Evolutionary conservation across 2,797 vertebrate species (phyloP).

Genomic region (Crocidura indochinensis): DNA sequence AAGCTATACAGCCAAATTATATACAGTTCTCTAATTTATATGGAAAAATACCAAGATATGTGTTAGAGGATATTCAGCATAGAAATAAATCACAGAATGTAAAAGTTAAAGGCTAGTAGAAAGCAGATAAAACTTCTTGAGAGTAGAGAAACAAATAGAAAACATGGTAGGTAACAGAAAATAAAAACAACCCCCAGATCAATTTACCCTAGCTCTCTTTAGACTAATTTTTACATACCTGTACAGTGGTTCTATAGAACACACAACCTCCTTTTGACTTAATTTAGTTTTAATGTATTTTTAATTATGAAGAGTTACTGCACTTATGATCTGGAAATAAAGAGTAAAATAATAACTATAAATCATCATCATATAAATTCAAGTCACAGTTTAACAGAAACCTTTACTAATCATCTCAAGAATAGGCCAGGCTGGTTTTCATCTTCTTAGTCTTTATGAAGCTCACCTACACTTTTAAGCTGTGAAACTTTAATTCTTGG

Average conservation of each 20-base stretch:
- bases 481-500: not conserved
- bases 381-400: not conserved
- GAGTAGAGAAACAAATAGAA: slow-evolving; percentile 1
- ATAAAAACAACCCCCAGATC: not conserved
- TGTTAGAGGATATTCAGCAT: not conserved
- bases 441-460: not conserved
- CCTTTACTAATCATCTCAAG: not conserved
- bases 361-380: slow-evolving; percentile 5
- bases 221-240: not conserved
- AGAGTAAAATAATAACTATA: not conserved
- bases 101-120: not conserved
- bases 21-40: not conserved
- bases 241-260: not conserved
- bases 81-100: not conserved
- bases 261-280: not conserved
- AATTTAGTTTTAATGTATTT: slow-evolving; percentile 46
- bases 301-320: slow-evolving; percentile 28
- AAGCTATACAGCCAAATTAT: not conserved
- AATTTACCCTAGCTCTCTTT: not conserved
- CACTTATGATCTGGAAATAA: not conserved
- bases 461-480: not conserved
- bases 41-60: not conserved
- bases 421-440: slow-evolving; percentile 10
- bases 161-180: not conserved
- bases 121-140: not conserved